A percentile compares a stretch with the other conserved stretches of the same genome.
phyloP scores from a whole-genome alignment of 2,113 vertebrate species.

The Sciurus niger region DNA sequence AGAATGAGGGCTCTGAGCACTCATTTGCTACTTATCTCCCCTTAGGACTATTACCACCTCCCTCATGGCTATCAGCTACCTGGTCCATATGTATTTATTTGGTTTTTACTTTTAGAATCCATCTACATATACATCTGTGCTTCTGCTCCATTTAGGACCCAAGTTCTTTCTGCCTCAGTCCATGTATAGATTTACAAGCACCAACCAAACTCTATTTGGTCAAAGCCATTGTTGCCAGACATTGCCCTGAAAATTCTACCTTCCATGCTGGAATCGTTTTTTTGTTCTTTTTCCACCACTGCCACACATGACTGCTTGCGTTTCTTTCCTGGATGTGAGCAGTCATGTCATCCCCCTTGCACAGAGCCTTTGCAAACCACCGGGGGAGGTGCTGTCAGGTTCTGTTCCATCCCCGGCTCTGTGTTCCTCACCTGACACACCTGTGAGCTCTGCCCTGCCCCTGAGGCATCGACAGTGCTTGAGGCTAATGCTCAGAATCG shows the following conservation, averaged over 20 bases:
- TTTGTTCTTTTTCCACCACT: background rate
- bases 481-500: background rate
- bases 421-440: background rate
- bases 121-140: background rate
- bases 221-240: background rate
- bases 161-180: background rate
- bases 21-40: background rate
- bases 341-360: background rate
- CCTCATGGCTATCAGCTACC: background rate
- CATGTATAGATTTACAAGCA: background rate
- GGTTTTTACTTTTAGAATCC: background rate
- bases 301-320: background rate
- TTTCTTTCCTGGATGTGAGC: background rate
- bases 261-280: background rate
- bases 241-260: background rate
- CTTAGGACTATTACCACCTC: background rate
- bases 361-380: background rate
- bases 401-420: background rate
- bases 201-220: background rate
- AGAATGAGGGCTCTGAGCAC: background rate
- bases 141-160: background rate
- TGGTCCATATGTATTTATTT: background rate
- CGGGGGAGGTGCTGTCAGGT: background rate
- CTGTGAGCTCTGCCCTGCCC: background rate
- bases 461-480: background rate